Evolutionary conservation across 2,113 vertebrate species (phyloP), one percentile per base, ranked within the genome.

Genomic region (Rana temporaria): DNA sequence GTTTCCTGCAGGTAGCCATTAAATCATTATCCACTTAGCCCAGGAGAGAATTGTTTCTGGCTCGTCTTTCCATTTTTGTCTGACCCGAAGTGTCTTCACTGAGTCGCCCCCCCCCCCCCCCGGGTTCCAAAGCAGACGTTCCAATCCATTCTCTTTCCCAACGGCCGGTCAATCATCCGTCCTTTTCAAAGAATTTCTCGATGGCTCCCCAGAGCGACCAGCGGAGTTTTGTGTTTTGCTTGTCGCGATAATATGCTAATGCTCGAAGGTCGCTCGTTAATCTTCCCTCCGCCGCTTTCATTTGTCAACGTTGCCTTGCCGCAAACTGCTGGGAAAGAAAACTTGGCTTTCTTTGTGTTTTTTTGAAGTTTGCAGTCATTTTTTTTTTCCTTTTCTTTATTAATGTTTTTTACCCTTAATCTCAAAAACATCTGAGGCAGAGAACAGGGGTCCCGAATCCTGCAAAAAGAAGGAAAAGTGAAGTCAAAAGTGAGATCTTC

Each of bases 171-270:
- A 89, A 86, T 89, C 90, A 92, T 91, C 79, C 71, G 90, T 94
- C 92, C 92, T 87, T 77, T 82, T 84, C 89, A 88, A 88, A 90
- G 86, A 85, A 71, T 76, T 88, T 85, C 38, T 84, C 86, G 88
- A 91, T 88, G 86, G 85, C 75, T 94, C 93, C 92, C 94, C 32
- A 4, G 76, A n/a, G 92, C 84, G 79, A 4, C 38, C 4, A 16
- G 66, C 86, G 8, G 2, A 80, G 88, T 87, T 86, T 87, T 93
- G 87, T 91, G 92, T 86, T 94, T 88, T 78, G 89, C 90, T 93
- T 89, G 79, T 94, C 88, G 78, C 90, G 93, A 92, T 93, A 94
- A 94, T 90, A 92, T 92, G 93, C 90, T 94, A 94, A 95, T 93
- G 86, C 91, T 85, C 90, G 60, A 66, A 91, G 91, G 90, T 86